Conservation (phyloP, 2,113 vertebrate species). For the Sinocyclocheilus grahami region DNA sequence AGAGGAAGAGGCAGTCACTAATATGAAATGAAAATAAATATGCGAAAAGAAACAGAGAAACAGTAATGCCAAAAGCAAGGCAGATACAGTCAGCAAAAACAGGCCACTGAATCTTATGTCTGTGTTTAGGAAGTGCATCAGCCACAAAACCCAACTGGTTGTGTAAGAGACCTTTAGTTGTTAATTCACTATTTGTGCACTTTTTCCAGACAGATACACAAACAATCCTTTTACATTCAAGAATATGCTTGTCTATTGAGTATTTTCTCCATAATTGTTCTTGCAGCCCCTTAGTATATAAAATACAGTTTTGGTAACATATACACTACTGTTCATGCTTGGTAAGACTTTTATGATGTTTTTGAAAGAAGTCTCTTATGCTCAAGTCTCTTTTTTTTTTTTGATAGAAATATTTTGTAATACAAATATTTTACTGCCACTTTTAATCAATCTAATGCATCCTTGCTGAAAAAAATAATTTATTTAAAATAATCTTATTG, state of each 20-base stretch:
- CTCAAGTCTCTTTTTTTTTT: no score
- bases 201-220: not conserved
- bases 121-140: slow-evolving; percentile 15
- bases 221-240: not conserved
- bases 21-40: not conserved
- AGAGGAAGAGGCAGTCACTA: not conserved
- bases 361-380: no score
- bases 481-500: not conserved
- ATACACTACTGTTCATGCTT: no score
- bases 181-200: not conserved
- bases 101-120: not conserved
- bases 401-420: no score
- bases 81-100: slow-evolving; percentile 3
- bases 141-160: slow-evolving; percentile 41
- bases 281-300: not conserved
- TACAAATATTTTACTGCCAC: no score
- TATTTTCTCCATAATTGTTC: not conserved
- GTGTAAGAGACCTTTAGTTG: slow-evolving; percentile 11
- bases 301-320: no score
- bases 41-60: slow-evolving; percentile 14
- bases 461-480: not conserved
- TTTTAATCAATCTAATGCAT: no score
- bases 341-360: no score
- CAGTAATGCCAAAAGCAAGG: not conserved
- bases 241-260: no score